Evolutionary conservation across 2,888 invertebrate species (phyloP).

Genomic region (Monopis laevigella): DNA sequence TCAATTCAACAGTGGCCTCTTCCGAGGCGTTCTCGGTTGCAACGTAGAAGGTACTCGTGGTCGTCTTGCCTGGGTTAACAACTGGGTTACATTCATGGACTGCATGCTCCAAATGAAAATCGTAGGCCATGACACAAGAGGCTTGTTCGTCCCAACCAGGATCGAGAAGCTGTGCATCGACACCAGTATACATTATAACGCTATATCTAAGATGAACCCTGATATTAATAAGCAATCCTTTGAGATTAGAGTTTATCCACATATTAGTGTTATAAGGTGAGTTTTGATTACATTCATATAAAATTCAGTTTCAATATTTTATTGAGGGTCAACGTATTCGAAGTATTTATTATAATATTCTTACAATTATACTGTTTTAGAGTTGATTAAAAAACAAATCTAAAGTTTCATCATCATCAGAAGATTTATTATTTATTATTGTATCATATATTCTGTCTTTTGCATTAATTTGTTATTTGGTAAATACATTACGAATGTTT

Average conservation of each 20-base stretch:
- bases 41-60: constrained; percentile 61
- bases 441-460: too few relatives aligned
- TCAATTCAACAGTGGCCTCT: constrained; percentile 54
- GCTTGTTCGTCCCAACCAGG: constrained; percentile 79
- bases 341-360: too few relatives aligned
- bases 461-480: too few relatives aligned
- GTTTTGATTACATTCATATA: too few relatives aligned
- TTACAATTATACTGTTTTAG: too few relatives aligned
- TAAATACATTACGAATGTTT: too few relatives aligned
- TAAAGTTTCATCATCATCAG: too few relatives aligned
- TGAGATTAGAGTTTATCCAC: constrained; percentile 54
- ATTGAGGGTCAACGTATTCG: too few relatives aligned
- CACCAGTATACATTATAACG: constrained; percentile 67
- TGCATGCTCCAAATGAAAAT: constrained; percentile 87
- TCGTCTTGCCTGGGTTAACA: constrained; percentile 75
- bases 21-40: constrained; percentile 68
- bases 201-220: constrained; percentile 55
- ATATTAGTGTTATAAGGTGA: constrained; percentile 59
- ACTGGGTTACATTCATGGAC: constrained; percentile 91
- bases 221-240: constrained; percentile 50
- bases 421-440: too few relatives aligned
- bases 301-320: too few relatives aligned
- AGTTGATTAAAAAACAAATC: too few relatives aligned
- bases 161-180: constrained; percentile 77
- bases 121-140: constrained; percentile 73